These are phyloP conservation scores for Anguilla anguilla DNA, from an alignment of 2,797 vertebrate species.

Conservation along the genomic window DNA sequence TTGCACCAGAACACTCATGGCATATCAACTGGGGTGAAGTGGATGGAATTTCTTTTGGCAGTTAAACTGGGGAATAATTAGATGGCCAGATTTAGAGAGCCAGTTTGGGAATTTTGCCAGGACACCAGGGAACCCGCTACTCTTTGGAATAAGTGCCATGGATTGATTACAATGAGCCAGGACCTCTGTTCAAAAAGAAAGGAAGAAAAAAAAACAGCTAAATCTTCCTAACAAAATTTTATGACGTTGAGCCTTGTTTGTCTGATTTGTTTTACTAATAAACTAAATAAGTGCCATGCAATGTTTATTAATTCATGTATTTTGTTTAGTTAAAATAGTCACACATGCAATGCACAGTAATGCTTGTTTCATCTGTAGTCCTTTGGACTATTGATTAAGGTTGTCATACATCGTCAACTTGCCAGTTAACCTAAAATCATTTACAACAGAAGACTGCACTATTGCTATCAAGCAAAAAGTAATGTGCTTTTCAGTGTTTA, in stretches of 20 bases:
- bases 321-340: background rate
- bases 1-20: background rate
- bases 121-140: background rate
- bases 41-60: background rate
- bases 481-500: background rate
- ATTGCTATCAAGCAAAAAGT: background rate
- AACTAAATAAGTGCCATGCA: background rate
- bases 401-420: background rate
- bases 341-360: background rate
- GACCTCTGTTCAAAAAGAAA: background rate
- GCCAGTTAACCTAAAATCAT: background rate
- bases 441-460: background rate
- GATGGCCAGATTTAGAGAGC: background rate
- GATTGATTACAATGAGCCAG: background rate
- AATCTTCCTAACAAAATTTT: background rate
- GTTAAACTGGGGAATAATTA: background rate
- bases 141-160: background rate
- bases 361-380: background rate
- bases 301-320: background rate
- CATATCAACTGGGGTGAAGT: background rate
- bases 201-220: background rate
- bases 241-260: background rate
- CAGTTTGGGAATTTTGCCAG: background rate
- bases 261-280: slow-evolving; percentile 7
- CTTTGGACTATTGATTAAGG: background rate